Conservation (phyloP, 2,888 invertebrate genomes). For the Aphodius granarius region DNA sequence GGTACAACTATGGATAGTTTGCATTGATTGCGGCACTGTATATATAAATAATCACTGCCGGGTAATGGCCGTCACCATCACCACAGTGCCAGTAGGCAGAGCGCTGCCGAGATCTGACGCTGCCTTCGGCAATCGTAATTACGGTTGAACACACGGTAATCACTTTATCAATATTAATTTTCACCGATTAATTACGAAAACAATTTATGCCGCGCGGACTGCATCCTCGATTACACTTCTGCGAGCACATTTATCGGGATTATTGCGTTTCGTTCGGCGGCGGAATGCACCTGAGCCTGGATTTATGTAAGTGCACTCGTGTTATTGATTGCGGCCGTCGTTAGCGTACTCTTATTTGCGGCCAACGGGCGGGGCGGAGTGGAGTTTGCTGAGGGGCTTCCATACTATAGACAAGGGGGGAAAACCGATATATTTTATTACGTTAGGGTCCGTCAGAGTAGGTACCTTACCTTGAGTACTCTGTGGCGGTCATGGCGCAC, state of each 20-base stretch:
- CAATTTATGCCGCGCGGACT: conserved; percentile 22
- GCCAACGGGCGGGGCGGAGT: conserved; percentile 33
- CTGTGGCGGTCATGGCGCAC: neutral
- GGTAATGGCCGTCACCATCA: neutral
- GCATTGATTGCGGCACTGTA: neutral
- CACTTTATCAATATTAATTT: conserved; percentile 26
- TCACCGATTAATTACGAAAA: conserved; percentile 23
- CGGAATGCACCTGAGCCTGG: conserved; percentile 45
- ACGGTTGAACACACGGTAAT: conserved; percentile 21
- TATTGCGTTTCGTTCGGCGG: conserved; percentile 35
- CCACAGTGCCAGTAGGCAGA: neutral
- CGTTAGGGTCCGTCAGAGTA: conserved; percentile 19
- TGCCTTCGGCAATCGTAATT: conserved; percentile 24
- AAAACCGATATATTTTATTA: conserved; percentile 36
- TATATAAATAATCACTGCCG: neutral
- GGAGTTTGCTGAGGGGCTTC: conserved; percentile 17
- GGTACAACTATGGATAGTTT: too few species aligned
- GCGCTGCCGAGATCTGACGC: conserved; percentile 4
- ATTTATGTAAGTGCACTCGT: conserved; percentile 46
- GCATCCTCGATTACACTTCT: conserved; percentile 21
- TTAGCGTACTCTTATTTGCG: conserved; percentile 45
- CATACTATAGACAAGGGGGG: conserved; percentile 33
- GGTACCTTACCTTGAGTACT: neutral
- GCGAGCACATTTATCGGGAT: conserved; percentile 32
- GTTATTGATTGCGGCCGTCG: conserved; percentile 47